Base-by-base conservation (phyloP, 37 sponge, comb jelly and placozoan species). In the Beroe ovata region DNA sequence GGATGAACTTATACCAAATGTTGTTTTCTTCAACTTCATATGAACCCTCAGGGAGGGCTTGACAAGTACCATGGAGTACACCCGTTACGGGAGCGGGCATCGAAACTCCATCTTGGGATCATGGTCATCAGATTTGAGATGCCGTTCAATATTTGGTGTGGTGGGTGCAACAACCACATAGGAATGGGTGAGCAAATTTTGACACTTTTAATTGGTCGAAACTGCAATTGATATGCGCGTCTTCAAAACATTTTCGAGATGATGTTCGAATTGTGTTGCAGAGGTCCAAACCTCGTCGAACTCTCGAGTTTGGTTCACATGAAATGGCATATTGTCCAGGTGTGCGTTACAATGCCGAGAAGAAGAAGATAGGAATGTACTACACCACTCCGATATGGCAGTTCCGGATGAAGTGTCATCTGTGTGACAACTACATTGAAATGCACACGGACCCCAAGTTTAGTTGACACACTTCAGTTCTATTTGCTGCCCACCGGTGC, bases 131-230 rank as follows among this genome's bases (percentile, higher is more conserved):
- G 96, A 92, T 93, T 98, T 91, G 99, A 98, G 89, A 90, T 98
- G 35, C 99, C 99, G 0, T 98, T 90, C 94, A 98, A 98, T 88
- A 96, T 98, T 58, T 98, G 99, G 99, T 98, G 99, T 91, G 92
- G 81, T 71, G 99, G 99, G 35, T 98, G 99, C 93, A 95, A 96
- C 0, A 91, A 92, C 61, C 96, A 96, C 89, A 93, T 95, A 16
- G 99, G 96, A 28, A 96, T 98, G 92, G 92, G 94, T 89, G 22
- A 20, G 71, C 39, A n/a, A n/a, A n/a, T n/a, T n/a, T n/a, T n/a
- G n/a, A n/a, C n/a, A n/a, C n/a, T n/a, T n/a, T n/a, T n/a, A n/a
- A n/a, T n/a, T n/a, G n/a, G n/a, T n/a, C n/a, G n/a, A n/a, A n/a
- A n/a, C n/a, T n/a, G n/a, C n/a, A n/a, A n/a, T n/a, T n/a, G n/a